Percentiles rank a stretch among this genome's conserved stretches.
phyloP scores from a whole-genome alignment of 2,888 invertebrate genomes.

The Andrena minutula region DNA sequence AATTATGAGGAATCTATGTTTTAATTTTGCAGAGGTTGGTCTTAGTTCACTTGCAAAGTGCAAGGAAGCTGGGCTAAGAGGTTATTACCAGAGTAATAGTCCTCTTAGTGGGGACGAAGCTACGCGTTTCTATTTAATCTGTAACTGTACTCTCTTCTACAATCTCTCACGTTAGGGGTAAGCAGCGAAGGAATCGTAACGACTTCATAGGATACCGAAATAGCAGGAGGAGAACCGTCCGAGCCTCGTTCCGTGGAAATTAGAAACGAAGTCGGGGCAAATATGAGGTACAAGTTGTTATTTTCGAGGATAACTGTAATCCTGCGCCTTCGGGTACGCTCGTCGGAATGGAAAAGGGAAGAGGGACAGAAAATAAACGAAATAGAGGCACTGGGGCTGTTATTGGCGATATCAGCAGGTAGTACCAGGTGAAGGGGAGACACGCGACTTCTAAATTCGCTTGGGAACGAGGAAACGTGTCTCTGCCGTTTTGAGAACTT shows the following conservation, averaged over 20 bases:
- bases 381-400: not conserved
- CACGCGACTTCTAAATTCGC: slow-evolving; percentile 48
- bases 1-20: too few relatives aligned
- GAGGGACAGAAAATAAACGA: not conserved
- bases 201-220: slow-evolving; percentile 6
- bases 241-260: slow-evolving; percentile 7
- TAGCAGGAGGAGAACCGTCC: not conserved
- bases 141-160: not conserved
- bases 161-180: not conserved
- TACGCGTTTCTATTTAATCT: not conserved
- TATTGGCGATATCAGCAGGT: slow-evolving; percentile 42
- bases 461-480: not conserved
- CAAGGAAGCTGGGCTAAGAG: too few relatives aligned
- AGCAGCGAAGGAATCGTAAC: not conserved
- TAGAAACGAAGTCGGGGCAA: slow-evolving; percentile 5
- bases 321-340: not conserved
- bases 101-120: not conserved
- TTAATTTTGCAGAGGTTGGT: too few relatives aligned
- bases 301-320: slow-evolving; percentile 47
- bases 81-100: too few relatives aligned
- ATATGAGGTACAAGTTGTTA: slow-evolving; percentile 18
- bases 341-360: not conserved
- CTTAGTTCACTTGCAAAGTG: too few relatives aligned
- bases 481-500: not conserved
- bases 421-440: slow-evolving; percentile 46